Evolutionary conservation across 2,113 vertebrate genomes (phyloP), one percentile per base, ranked within the genome.

Genomic region (Sinocyclocheilus grahami): DNA sequence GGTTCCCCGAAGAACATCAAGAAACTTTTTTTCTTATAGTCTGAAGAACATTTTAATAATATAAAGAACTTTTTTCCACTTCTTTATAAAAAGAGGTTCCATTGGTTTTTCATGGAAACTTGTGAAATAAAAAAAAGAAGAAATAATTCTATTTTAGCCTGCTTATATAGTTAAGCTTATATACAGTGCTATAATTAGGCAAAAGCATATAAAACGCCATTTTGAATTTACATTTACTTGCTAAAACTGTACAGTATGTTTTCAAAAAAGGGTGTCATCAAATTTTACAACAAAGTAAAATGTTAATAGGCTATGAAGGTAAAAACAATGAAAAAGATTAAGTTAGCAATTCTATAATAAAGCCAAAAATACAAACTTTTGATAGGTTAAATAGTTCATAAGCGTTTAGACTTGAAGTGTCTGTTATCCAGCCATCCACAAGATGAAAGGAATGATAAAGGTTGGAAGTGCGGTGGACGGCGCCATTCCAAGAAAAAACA

Each of bases 341-440:
- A 42, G 37, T 46, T 79, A 62, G n/a, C 10, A 60, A 63, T 46
- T 75, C 39, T 80, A 42, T 8, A n/a, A 65, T 20, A 80, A 46
- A 65, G 42, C 42, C 12, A 82, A 60, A 69, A 51, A 51, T 53
- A 53, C 27, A 53, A 22, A 69, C 24, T 18, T 83, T 39, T 39
- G 11, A 72, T 83, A 51, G 3, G 33, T 74, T 83, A 83, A 84
- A 84, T 74, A 46, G 62, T 89, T 75, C 5, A 30, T n/a, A 51
- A 6, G 8, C 9, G 74, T 60, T 69, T 13, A 27, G 18, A 27
- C 24, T 55, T 37, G 14, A 22, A 39, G 48, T 42, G 76, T 87
- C 74, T 69, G 37, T 93, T 90, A 99, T 91, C 97, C 96, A 74
- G 94, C 96, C 97, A 99, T 98, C 98, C 98, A 99, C 84, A 99